A percentile compares a stretch with the other conserved stretches of the same genome.
Conservation (phyloP, 2,888 invertebrate genomes). For the Cenopis cana region DNA sequence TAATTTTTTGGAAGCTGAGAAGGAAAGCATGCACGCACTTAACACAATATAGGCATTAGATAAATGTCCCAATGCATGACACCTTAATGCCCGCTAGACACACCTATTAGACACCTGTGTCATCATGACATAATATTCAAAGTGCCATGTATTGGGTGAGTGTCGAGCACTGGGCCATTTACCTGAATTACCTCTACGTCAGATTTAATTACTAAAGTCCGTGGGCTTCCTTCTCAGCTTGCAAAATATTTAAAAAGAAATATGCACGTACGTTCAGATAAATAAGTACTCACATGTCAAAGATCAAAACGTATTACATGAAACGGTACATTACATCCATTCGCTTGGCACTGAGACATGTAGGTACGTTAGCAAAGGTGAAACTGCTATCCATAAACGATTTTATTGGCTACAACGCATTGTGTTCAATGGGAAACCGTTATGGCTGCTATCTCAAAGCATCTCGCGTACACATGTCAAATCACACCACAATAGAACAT, state of each 20-base stretch:
- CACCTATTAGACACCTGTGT: too few species aligned
- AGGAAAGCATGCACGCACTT: too few species aligned
- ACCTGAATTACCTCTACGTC: too few species aligned
- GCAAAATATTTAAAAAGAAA: background rate
- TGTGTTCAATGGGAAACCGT: conserved; percentile 33
- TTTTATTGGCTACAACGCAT: conserved; percentile 37
- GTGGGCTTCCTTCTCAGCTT: background rate
- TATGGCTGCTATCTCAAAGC: conserved; percentile 37
- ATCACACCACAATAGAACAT: conserved; percentile 50
- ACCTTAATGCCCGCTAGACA: too few species aligned
- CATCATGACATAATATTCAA: too few species aligned
- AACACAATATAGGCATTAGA: too few species aligned
- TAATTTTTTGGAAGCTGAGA: too few species aligned
- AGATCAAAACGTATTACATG: conserved; percentile 28
- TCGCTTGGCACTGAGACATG: conserved; percentile 26
- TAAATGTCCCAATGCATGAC: too few species aligned
- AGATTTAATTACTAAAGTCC: too few species aligned
- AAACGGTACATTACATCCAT: conserved; percentile 29
- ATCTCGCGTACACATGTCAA: conserved; percentile 44
- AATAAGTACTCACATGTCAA: conserved; percentile 25
- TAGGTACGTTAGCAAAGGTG: conserved; percentile 25
- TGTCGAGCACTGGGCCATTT: too few species aligned
- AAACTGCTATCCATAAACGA: conserved; percentile 38
- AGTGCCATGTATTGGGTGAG: too few species aligned
- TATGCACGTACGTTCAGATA: background rate